Conservation (phyloP, 2,888 invertebrate genomes). For the Toxonevra muliebris region DNA sequence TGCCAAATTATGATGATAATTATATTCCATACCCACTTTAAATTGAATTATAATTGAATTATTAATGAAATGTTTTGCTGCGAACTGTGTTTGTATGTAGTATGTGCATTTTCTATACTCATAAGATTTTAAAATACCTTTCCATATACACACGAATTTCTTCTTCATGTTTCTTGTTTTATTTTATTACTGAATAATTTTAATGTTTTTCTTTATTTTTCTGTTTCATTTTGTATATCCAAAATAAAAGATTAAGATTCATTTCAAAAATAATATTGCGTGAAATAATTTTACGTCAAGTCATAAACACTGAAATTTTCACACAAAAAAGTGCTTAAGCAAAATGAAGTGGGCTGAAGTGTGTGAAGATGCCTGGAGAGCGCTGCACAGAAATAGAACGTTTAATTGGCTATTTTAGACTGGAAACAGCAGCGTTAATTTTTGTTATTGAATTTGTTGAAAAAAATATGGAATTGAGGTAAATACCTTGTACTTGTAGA, state of each 20-base stretch:
- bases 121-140: neutral
- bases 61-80: neutral
- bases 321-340: conserved; percentile 3
- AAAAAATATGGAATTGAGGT: too few relatives aligned
- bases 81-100: neutral
- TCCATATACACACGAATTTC: neutral
- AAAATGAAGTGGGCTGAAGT: neutral
- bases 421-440: too few relatives aligned
- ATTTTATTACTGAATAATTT: neutral
- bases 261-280: neutral
- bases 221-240: neutral
- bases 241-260: neutral
- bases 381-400: too few relatives aligned
- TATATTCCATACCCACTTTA: neutral
- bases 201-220: neutral
- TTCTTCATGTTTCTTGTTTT: neutral
- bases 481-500: too few relatives aligned
- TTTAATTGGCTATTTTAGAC: too few relatives aligned
- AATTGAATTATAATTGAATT: conserved; percentile 1
- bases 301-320: conserved; percentile 1
- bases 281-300: conserved; percentile 11
- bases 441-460: too few relatives aligned
- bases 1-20: too few relatives aligned
- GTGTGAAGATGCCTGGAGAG: neutral
- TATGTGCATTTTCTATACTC: neutral